These are phyloP conservation scores for Betta splendens DNA, from an alignment of 2,797 vertebrate species.

Conservation along the genomic window DNA sequence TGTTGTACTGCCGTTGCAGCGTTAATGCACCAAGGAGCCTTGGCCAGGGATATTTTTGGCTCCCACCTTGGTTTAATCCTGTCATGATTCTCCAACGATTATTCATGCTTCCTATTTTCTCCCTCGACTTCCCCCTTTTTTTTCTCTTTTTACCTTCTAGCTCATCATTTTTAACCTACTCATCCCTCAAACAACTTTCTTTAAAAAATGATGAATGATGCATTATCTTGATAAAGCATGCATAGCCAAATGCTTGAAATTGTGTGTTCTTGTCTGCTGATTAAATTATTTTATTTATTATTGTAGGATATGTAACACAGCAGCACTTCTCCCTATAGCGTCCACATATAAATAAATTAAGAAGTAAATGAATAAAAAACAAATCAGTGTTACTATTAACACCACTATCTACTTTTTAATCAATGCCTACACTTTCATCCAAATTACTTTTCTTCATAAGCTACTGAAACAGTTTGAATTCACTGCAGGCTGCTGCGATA, in stretches of 20 bases:
- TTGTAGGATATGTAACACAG: slow-evolving; percentile 29
- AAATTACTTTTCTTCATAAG: slow-evolving; percentile 17
- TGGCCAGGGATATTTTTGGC: slow-evolving; percentile 71
- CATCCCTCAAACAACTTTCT: slow-evolving; percentile 17
- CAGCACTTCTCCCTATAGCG: slow-evolving; percentile 9
- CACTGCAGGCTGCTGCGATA: slow-evolving; percentile 15
- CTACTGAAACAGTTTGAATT: slow-evolving; percentile 27
- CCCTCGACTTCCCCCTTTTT: slow-evolving; percentile 15
- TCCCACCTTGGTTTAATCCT: slow-evolving; percentile 73
- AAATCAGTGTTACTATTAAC: slow-evolving; percentile 26
- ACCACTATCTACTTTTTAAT: slow-evolving; percentile 13
- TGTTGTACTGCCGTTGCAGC: slow-evolving; percentile 55
- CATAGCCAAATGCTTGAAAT: not conserved
- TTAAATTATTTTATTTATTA: slow-evolving; percentile 23
- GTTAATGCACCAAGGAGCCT: slow-evolving; percentile 61
- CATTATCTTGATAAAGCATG: slow-evolving; percentile 21
- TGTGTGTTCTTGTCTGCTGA: slow-evolving; percentile 7
- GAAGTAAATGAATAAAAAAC: slow-evolving; percentile 17
- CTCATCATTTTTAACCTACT: slow-evolving; percentile 26
- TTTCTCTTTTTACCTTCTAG: slow-evolving; percentile 29
- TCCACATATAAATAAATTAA: slow-evolving; percentile 17
- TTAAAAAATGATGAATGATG: too few relatives aligned
- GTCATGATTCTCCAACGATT: slow-evolving; percentile 67
- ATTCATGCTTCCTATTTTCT: slow-evolving; percentile 59
- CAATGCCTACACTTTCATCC: slow-evolving; percentile 14